A percentile compares a stretch with the other conserved stretches of the same genome.
These are phyloP conservation scores for Pogonocichla stellata DNA, from an alignment of 2,113 vertebrate genomes.

Conservation along the genomic window DNA sequence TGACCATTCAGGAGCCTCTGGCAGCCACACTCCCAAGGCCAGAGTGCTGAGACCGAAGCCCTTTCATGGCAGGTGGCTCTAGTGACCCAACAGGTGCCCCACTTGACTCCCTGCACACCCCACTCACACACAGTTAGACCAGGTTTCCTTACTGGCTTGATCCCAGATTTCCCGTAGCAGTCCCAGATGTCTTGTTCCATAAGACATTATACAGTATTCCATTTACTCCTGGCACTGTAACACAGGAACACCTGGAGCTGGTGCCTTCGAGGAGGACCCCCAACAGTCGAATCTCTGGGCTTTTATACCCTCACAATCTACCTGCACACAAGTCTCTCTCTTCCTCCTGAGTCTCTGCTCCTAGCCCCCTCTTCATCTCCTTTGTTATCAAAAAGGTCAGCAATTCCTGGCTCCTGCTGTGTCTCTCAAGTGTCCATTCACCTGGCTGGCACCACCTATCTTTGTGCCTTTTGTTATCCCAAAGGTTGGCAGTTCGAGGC, in stretches of 20 bases:
- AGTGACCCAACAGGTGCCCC: neutral
- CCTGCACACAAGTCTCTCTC: rapidly evolving
- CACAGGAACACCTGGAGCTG: neutral
- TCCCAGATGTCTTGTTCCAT: neutral
- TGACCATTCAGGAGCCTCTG: neutral
- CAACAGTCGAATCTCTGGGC: neutral
- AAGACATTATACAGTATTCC: neutral
- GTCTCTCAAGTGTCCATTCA: neutral
- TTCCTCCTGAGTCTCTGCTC: neutral
- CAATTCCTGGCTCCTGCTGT: neutral
- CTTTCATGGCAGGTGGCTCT: rapidly evolving
- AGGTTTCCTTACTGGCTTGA: neutral
- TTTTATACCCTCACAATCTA: neutral
- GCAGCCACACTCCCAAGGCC: neutral
- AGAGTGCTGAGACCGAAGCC: neutral
- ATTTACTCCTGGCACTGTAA: neutral
- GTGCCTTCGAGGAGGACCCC: neutral
- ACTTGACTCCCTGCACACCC: neutral
- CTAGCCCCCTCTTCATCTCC: neutral
- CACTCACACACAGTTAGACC: neutral
- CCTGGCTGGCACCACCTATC: neutral
- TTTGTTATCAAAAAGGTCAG: neutral
- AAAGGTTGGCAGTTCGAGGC: rapidly evolving
- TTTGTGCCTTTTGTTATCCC: neutral
- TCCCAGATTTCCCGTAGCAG: neutral